Percentiles rank a stretch among this genome's conserved stretches.
These are phyloP conservation scores for Oreortyx pictus DNA, from an alignment of 2,797 vertebrate genomes.

Conservation along the genomic window DNA sequence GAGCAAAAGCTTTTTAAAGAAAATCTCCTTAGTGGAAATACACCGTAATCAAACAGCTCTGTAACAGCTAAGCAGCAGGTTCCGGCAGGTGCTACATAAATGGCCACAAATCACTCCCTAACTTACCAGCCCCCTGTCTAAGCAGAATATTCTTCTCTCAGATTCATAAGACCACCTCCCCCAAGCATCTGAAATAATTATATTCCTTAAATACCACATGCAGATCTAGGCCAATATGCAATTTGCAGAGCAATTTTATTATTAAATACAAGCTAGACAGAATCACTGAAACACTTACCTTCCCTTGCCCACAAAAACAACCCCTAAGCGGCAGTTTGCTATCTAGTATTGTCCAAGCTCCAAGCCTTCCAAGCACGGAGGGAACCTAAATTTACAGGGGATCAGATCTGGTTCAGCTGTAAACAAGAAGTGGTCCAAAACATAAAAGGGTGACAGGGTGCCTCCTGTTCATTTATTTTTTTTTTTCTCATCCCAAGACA, in stretches of 20 bases:
- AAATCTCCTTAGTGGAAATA: constrained; percentile 43
- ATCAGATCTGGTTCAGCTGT: not conserved
- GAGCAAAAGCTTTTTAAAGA: constrained; percentile 16
- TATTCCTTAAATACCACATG: not conserved
- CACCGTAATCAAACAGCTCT: constrained; percentile 8
- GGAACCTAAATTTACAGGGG: not conserved
- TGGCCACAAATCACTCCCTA: constrained; percentile 50
- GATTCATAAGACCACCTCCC: constrained; percentile 29
- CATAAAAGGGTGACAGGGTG: not conserved
- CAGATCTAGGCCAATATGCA: not conserved
- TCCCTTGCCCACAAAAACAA: not conserved
- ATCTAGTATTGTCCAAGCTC: not conserved
- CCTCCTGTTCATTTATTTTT: not conserved
- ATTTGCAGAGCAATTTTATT: not conserved
- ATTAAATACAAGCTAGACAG: constrained; percentile 16
- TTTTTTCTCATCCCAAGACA: not conserved
- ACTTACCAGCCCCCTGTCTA: constrained; percentile 17
- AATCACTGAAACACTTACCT: not conserved
- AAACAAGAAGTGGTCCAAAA: not conserved
- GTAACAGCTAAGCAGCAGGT: constrained; percentile 52
- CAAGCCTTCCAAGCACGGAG: not conserved
- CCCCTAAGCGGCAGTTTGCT: not conserved
- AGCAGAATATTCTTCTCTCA: constrained; percentile 4
- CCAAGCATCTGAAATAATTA: constrained; percentile 23
- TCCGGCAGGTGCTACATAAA: constrained; percentile 30